Base-by-base conservation (phyloP, 1,140 invertebrate genomes). In the Zaprionus ornatus region DNA sequence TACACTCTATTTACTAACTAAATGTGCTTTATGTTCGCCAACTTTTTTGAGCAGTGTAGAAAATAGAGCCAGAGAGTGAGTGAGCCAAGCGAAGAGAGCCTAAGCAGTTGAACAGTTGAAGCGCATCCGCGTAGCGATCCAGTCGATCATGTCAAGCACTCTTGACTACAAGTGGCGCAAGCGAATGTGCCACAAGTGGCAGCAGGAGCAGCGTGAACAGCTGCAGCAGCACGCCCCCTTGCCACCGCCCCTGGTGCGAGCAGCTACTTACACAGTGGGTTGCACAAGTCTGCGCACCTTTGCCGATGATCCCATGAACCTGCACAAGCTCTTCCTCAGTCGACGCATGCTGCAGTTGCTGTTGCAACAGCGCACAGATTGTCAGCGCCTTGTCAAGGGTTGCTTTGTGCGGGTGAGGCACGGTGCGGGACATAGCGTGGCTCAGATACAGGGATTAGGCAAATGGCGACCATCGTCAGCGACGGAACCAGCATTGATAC, bases 121-220 rank as follows among this genome's bases (percentile, higher is more conserved):
- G 15, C 61, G 12, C 13, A 64, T 48, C 37, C 3, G 65, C 19
- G 37, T 52, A 50, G 7, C 57, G 15, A 56, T 40, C 72, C 42
- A 48, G 32, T 52, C 12, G 5, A 60, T 27, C 2, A 45, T 48
- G 52, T 63, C 37, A 21, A 57, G 45, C 21, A 72, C 65, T 57
- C 27, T 61, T 21, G 65, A 74, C 13, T 69, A 74, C 65, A 74
- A 74, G 13, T 74, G 71, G 71, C 71, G 71, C n/a, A 74, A 48
- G 9, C 71, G 71, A 29, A 69, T 74, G 57, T 74, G 65, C 27
- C 37, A 55, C 71, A 74, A 74, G 65, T 74, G 71, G 71, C 57
- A 74, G 37, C 57, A 61, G 10, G 71, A 74, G 71, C 17, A 55
- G 37, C 35, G 32, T 0, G 23, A 60, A 19, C 50, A 56, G 40